phyloP scores from a whole-genome alignment of 2,797 vertebrate species.

The Harpagifer antarcticus region DNA sequence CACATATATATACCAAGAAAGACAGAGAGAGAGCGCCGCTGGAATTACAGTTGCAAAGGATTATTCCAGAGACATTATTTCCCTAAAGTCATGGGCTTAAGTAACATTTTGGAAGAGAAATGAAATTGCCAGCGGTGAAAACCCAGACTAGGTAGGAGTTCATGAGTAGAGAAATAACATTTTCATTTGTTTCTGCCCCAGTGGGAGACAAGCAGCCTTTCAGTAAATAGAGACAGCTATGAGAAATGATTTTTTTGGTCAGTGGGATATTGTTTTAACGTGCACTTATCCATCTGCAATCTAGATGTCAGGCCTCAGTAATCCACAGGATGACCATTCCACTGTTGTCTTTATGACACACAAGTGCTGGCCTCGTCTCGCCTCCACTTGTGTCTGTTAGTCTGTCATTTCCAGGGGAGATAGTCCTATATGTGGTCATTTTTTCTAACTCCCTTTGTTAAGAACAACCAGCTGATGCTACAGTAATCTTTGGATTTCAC shows the following conservation, averaged over 20 bases:
- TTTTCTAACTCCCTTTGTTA: slow-evolving; percentile 61
- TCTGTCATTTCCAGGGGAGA: slow-evolving; percentile 60
- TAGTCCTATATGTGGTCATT: slow-evolving; percentile 46
- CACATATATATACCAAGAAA: slow-evolving; percentile 52
- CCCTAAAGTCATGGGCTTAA: slow-evolving; percentile 97
- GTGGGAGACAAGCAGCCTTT: slow-evolving; percentile 96
- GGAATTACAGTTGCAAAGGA: slow-evolving; percentile 96
- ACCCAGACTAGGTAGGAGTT: slow-evolving; percentile 97
- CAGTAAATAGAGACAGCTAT: slow-evolving; percentile 99
- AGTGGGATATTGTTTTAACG: slow-evolving; percentile 99
- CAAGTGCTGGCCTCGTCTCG: slow-evolving; percentile 84
- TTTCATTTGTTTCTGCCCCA: slow-evolving; percentile 99
- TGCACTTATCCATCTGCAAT: slow-evolving; percentile 99
- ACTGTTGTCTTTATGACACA: slow-evolving; percentile 94
- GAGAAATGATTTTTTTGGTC: slow-evolving; percentile 96
- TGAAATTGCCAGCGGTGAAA: slow-evolving; percentile 98
- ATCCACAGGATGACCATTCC: slow-evolving; percentile 93
- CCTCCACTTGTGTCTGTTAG: slow-evolving; percentile 71
- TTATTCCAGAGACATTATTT: slow-evolving; percentile 99
- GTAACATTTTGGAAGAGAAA: slow-evolving; percentile 98
- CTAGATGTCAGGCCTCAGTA: slow-evolving; percentile 97
- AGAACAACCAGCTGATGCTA: slow-evolving; percentile 67
- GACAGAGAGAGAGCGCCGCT: slow-evolving; percentile 77
- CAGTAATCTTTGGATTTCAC: slow-evolving; percentile 43
- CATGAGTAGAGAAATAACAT: slow-evolving; percentile 99